A percentile compares a stretch with the other conserved stretches of the same genome.
Evolutionary conservation across 1,140 invertebrate species (phyloP).

Genomic region (Bradynema listronoti): DNA sequence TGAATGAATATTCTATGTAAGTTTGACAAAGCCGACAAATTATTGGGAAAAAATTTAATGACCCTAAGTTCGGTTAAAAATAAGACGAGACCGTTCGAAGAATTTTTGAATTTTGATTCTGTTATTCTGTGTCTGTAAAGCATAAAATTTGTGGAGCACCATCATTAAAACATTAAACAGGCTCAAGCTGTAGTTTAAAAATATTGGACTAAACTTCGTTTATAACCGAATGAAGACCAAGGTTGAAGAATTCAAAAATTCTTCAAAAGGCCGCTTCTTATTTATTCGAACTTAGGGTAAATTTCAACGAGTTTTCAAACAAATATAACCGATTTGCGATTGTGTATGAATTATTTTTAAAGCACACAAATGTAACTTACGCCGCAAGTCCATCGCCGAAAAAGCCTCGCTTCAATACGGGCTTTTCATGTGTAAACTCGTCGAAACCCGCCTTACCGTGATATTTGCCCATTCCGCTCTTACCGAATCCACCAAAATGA

Average conservation of each 20-base stretch:
- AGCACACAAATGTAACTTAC: slow-evolving; percentile 21
- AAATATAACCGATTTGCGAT: neutral
- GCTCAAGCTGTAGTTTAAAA: no score
- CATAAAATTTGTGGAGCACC: no score
- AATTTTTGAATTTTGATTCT: no score
- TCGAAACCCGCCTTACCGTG: slow-evolving; percentile 83
- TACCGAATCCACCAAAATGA: slow-evolving; percentile 68
- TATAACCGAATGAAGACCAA: neutral
- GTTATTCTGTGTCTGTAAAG: no score
- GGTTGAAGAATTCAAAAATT: slow-evolving; percentile 4
- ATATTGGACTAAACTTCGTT: no score
- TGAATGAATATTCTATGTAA: no score
- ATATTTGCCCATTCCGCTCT: slow-evolving; percentile 71
- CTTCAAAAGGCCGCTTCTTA: neutral
- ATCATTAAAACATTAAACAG: no score
- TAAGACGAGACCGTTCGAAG: no score
- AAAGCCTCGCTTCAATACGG: slow-evolving; percentile 64
- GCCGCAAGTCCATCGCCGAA: slow-evolving; percentile 34
- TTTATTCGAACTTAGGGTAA: slow-evolving; percentile 5
- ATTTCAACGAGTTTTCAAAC: neutral
- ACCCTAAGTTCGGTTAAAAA: no score
- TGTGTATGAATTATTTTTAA: neutral
- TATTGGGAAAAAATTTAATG: no score
- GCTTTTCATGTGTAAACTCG: slow-evolving; percentile 82
- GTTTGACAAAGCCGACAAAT: no score